Evolutionary conservation across 2,113 vertebrate genomes (phyloP).

Genomic region (Sarotherodon lohbergeri): DNA sequence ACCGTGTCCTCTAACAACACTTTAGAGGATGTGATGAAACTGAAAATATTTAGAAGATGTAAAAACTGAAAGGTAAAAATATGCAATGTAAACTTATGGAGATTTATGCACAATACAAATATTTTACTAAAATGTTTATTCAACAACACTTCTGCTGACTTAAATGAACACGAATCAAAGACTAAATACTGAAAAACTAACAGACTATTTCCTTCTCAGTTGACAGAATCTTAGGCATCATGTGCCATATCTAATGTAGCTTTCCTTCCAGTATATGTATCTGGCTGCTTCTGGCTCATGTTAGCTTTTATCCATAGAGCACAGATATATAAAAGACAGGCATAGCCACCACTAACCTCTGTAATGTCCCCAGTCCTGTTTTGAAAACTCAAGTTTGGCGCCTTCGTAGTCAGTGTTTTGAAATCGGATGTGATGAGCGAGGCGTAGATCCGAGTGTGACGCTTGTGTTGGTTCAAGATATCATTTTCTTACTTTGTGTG

Average conservation of each 20-base stretch:
- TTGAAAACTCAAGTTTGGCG: not conserved
- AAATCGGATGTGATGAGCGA: not conserved
- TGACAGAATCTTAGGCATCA: not conserved
- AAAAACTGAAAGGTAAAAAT: not conserved
- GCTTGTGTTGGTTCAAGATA: not conserved
- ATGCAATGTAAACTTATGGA: not conserved
- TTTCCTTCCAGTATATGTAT: not conserved
- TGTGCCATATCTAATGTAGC: not conserved
- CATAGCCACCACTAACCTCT: not conserved
- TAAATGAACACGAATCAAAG: not conserved
- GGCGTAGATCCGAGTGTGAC: not conserved
- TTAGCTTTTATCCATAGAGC: not conserved
- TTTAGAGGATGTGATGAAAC: not conserved
- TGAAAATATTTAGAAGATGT: not conserved
- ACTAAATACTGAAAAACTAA: not conserved
- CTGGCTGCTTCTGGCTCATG: not conserved
- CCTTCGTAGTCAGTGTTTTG: not conserved
- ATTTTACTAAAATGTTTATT: not conserved
- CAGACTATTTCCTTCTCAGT: not conserved
- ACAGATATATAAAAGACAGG: not conserved
- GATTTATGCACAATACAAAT: not conserved
- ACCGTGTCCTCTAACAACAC: not conserved
- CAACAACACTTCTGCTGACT: not conserved
- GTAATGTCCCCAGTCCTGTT: not conserved
- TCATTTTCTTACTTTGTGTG: not conserved